Percentiles rank a stretch among this genome's conserved stretches.
Evolutionary conservation across 1,140 invertebrate species (phyloP).

Genomic region (Drosophila parvula): DNA sequence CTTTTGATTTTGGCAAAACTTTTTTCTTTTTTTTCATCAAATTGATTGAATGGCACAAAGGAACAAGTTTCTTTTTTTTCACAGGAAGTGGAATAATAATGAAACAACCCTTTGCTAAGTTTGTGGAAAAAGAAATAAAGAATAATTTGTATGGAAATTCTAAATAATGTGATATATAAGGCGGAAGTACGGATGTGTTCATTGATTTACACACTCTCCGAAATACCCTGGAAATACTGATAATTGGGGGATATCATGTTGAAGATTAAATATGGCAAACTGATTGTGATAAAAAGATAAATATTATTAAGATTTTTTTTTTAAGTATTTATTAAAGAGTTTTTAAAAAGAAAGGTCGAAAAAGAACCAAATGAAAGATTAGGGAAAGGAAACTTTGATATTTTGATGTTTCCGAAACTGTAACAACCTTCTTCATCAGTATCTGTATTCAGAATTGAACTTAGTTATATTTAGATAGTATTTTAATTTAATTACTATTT

Average conservation of each 20-base stretch:
- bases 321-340: not conserved
- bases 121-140: slow-evolving; percentile 14
- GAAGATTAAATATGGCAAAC: not conserved
- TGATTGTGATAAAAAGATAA: too few species aligned
- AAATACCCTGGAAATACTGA: not conserved
- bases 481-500: not conserved
- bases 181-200: slow-evolving; percentile 66
- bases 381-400: not conserved
- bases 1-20: slow-evolving; percentile 28
- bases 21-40: slow-evolving; percentile 38
- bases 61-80: slow-evolving; percentile 35
- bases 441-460: not conserved
- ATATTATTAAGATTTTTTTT: not conserved
- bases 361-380: not conserved
- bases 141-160: slow-evolving; percentile 52
- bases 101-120: slow-evolving; percentile 42
- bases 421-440: not conserved
- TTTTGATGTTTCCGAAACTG: not conserved
- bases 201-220: slow-evolving; percentile 54
- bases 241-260: not conserved
- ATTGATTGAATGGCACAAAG: slow-evolving; percentile 52
- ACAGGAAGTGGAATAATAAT: slow-evolving; percentile 24
- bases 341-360: not conserved
- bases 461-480: not conserved
- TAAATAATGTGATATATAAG: slow-evolving; percentile 65